phyloP scores from a whole-genome alignment of 2,113 vertebrate species.

The Chaenocephalus aceratus region DNA sequence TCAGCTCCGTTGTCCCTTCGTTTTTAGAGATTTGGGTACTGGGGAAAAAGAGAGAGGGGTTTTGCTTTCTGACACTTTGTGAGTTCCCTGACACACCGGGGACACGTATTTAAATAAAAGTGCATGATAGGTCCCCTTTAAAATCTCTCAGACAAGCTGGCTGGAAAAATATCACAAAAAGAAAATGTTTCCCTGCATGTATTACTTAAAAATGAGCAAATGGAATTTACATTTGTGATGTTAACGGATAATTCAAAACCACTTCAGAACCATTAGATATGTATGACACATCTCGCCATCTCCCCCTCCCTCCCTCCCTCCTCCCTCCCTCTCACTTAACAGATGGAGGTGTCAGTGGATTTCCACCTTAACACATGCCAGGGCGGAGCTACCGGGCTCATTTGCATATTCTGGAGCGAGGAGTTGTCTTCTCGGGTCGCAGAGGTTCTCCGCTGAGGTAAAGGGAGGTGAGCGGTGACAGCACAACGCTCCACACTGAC shows the following conservation, averaged over 20 bases:
- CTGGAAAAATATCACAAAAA: slow-evolving; percentile 28
- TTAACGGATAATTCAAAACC: not conserved
- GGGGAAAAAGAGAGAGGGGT: no score
- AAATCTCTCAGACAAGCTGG: slow-evolving; percentile 14
- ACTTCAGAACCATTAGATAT: not conserved
- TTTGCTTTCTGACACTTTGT: no score
- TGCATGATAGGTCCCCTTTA: no score
- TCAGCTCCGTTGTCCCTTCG: no score
- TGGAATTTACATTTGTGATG: not conserved
- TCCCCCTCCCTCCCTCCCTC: slow-evolving; percentile 5
- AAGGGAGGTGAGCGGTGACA: slow-evolving; percentile 68
- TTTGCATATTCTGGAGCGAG: slow-evolving; percentile 69
- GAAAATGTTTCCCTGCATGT: not conserved
- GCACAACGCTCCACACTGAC: slow-evolving; percentile 30
- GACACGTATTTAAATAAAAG: no score
- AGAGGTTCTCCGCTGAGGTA: slow-evolving; percentile 63
- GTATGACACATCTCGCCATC: slow-evolving; percentile 27
- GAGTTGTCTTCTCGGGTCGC: slow-evolving; percentile 67
- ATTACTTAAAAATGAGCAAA: no score
- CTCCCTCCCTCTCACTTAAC: slow-evolving; percentile 50
- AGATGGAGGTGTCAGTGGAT: slow-evolving; percentile 79
- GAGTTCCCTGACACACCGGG: no score
- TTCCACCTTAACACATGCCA: slow-evolving; percentile 56
- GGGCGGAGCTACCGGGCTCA: slow-evolving; percentile 56
- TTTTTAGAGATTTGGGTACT: no score